Evolutionary conservation across 2,797 vertebrate genomes (phyloP).

Genomic region (Sarcophilus harrisii): DNA sequence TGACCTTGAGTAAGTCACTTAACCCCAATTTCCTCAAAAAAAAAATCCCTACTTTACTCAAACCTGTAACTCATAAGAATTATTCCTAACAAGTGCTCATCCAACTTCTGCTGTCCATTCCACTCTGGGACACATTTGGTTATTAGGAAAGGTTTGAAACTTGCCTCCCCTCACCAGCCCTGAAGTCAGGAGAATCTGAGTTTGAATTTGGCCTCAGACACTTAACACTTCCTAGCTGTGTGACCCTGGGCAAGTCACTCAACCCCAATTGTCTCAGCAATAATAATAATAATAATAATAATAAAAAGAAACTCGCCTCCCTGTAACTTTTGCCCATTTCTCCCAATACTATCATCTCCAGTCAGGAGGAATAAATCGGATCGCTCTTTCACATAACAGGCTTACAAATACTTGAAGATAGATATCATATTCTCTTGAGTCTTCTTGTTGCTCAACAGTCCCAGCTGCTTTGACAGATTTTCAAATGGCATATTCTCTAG

Average conservation of each 20-base stretch:
- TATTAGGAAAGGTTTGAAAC: not conserved
- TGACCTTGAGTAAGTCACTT: not conserved
- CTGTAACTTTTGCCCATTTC: not conserved
- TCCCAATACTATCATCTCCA: not conserved
- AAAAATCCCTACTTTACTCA: not conserved
- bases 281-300: no score
- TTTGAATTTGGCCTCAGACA: no score
- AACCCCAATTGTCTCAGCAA: no score
- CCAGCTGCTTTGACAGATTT: not conserved
- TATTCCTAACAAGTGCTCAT: not conserved
- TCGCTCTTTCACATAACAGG: not conserved
- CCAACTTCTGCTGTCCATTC: not conserved
- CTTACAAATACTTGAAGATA: not conserved
- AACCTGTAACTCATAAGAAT: not conserved
- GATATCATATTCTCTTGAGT: not conserved
- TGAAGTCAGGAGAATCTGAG: no score
- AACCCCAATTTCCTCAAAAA: not conserved
- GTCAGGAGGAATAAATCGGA: not conserved
- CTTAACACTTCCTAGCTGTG: no score
- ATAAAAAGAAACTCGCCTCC: no score
- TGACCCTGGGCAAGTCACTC: no score
- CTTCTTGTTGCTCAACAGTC: not conserved
- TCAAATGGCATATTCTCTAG: not conserved
- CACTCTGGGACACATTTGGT: not conserved
- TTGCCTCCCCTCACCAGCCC: not conserved